Conservation (phyloP, 2,888 invertebrate species). For the Sisyra nigra region DNA sequence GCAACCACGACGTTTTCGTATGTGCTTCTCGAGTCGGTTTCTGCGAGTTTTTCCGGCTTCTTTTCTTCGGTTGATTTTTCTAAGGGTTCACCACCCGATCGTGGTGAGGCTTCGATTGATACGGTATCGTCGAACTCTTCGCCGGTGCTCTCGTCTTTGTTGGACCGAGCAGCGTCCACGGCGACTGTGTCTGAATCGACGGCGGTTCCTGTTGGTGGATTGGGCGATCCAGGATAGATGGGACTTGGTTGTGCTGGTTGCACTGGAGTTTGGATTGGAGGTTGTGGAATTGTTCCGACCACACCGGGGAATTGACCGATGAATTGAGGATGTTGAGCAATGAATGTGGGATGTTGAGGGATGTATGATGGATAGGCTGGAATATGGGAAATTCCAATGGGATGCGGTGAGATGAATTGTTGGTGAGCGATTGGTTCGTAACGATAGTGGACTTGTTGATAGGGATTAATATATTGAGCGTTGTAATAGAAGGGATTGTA, state of each 20-base stretch:
- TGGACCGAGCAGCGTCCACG: slow-evolving; percentile 19
- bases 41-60: not conserved
- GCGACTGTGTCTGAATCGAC: slow-evolving; percentile 18
- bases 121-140: slow-evolving; percentile 2
- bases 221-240: not conserved
- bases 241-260: not conserved
- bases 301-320: not conserved
- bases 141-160: slow-evolving; percentile 1
- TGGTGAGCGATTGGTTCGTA: not conserved
- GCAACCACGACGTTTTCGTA: not conserved
- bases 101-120: not conserved
- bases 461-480: not conserved
- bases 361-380: not conserved
- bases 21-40: not conserved
- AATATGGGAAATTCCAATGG: not conserved
- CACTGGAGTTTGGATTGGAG: slow-evolving; percentile 1
- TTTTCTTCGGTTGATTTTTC: not conserved
- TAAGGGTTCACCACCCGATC: not conserved
- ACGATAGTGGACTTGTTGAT: not conserved
- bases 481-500: not conserved
- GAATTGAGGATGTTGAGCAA: not conserved
- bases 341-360: not conserved
- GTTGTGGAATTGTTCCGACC: not conserved
- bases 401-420: not conserved
- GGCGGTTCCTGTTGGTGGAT: not conserved